phyloP scores from a whole-genome alignment of 2,888 invertebrate species.

The Agrochola circellaris region DNA sequence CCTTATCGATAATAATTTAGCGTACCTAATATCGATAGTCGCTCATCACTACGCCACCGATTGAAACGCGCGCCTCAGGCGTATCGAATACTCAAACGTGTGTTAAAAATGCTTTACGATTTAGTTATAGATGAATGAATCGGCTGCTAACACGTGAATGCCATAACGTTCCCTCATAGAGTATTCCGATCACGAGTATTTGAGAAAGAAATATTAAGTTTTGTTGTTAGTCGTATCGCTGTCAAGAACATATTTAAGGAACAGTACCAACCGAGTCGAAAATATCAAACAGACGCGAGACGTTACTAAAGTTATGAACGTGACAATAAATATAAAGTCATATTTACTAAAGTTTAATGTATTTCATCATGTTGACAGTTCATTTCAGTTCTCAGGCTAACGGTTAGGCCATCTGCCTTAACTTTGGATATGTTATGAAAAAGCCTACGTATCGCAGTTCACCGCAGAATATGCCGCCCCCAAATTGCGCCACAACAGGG shows the following conservation, averaged over 20 bases:
- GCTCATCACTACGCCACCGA: conserved; percentile 26
- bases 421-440: neutral
- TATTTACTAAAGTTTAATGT: neutral
- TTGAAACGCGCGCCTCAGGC: conserved; percentile 34
- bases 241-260: conserved; percentile 10
- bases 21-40: neutral
- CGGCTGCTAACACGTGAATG: conserved; percentile 32
- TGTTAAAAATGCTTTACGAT: conserved; percentile 58
- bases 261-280: neutral
- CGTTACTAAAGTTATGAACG: neutral
- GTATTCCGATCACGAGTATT: conserved; percentile 44
- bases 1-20: conserved; percentile 14
- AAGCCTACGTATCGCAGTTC: neutral
- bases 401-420: neutral
- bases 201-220: conserved; percentile 47
- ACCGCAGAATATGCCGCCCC: no score
- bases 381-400: neutral
- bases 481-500: neutral
- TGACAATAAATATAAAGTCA: neutral
- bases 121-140: conserved; percentile 55
- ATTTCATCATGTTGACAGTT: neutral
- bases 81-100: conserved; percentile 46
- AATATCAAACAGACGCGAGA: conserved; percentile 6
- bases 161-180: conserved; percentile 29
- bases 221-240: conserved; percentile 25